Percentiles rank a stretch among this genome's conserved stretches.
phyloP scores from a whole-genome alignment of 2,797 vertebrate species.

The Amniataba percoides region DNA sequence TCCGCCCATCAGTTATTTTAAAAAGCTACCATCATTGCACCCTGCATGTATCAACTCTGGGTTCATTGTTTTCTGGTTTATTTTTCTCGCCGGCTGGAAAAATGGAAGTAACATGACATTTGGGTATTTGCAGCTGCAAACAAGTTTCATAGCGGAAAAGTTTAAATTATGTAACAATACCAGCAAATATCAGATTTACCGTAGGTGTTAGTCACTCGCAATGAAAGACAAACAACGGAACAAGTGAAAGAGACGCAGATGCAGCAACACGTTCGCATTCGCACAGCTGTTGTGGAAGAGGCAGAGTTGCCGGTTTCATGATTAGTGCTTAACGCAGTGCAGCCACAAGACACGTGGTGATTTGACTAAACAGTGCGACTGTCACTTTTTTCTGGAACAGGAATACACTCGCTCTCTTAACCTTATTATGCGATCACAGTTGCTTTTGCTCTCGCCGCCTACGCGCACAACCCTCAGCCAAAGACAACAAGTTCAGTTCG shows the following conservation, averaged over 20 bases:
- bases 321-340: slow-evolving; percentile 8
- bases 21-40: background rate
- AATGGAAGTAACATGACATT: slow-evolving; percentile 35
- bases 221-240: slow-evolving; percentile 16
- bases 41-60: background rate
- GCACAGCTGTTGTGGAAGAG: background rate
- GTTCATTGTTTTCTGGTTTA: slow-evolving; percentile 2
- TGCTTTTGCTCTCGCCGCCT: slow-evolving; percentile 25
- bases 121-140: slow-evolving; percentile 35
- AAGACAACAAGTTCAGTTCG: slow-evolving; percentile 24
- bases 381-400: slow-evolving; percentile 14
- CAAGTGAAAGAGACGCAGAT: background rate
- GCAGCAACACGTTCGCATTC: background rate
- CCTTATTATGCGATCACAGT: slow-evolving; percentile 24
- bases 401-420: slow-evolving; percentile 3
- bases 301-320: background rate
- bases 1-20: background rate
- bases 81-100: slow-evolving; percentile 30
- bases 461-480: slow-evolving; percentile 29
- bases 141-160: background rate
- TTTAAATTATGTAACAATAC: slow-evolving; percentile 34
- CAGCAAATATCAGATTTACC: slow-evolving; percentile 36
- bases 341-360: slow-evolving; percentile 20
- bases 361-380: slow-evolving; percentile 10
- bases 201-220: slow-evolving; percentile 31